A percentile compares a stretch with the other conserved stretches of the same genome.
Conservation (phyloP, 2,888 invertebrate genomes). For the Cryptocephalus primarius region DNA sequence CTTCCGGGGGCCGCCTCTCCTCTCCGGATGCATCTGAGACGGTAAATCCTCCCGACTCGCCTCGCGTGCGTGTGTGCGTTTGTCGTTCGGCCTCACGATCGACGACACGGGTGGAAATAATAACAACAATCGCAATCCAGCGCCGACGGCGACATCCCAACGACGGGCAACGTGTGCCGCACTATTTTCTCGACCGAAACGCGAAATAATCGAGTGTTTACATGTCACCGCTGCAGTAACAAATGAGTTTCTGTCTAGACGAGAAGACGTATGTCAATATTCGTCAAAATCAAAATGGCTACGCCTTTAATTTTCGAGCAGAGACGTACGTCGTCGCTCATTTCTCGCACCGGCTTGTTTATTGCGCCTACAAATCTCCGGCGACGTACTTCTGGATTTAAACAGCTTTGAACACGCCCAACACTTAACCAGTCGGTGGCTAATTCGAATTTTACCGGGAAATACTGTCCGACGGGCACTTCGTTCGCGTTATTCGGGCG, state of each 20-base stretch:
- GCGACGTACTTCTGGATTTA: constrained; percentile 10
- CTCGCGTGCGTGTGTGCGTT: no score
- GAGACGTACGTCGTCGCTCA: constrained; percentile 20
- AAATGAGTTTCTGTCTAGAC: constrained; percentile 43
- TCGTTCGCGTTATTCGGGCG: no score
- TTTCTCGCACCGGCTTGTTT: constrained; percentile 8
- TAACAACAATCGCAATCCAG: no score
- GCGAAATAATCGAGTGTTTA: constrained; percentile 32
- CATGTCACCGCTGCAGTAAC: constrained; percentile 40
- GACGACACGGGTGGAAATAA: no score
- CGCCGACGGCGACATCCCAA: no score
- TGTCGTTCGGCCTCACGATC: no score
- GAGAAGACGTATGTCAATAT: constrained; percentile 54
- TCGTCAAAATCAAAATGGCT: constrained; percentile 64
- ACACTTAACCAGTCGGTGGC: constrained; percentile 18
- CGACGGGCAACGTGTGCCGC: no score
- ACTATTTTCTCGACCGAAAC: no score
- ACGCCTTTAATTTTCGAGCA: constrained; percentile 41
- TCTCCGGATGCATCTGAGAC: no score
- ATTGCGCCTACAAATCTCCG: constrained; percentile 4
- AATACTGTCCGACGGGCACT: no score
- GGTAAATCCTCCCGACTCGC: no score
- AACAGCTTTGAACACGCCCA: constrained; percentile 29
- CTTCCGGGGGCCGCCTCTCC: no score
- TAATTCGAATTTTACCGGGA: constrained; percentile 17